Evolutionary conservation across 2,797 vertebrate genomes (phyloP), one percentile per base, ranked within the genome.

Genomic region (Pagetopsis macropterus): DNA sequence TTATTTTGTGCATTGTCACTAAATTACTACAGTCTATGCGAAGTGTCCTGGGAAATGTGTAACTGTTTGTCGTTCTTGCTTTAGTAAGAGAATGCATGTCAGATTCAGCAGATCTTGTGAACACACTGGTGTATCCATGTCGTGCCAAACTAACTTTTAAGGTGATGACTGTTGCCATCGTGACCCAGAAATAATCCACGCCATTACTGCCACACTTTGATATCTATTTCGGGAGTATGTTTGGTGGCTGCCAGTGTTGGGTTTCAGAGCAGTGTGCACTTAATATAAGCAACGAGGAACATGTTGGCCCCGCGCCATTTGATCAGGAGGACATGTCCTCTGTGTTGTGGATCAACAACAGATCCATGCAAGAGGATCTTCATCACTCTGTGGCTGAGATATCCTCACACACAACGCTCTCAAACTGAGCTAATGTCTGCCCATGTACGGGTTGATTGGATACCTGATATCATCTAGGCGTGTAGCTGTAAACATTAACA

Each of bases 141-240:
- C 3, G 0, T 4, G 33, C 12, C 14, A 43, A 68, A 65, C 40
- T 5, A 0, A 14, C 66, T 55, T 65, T 46, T 62, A 3, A 68
- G 65, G 65, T 56, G 58, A 52, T 55, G 43, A 65, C 27, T 19
- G 49, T 61, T 62, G 31, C 55, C 17, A 44, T 16, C 27, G 65
- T 63, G 15, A 58, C n/a, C 31, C 37, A 5, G 72, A 62, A 76
- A 78, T 78, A 81, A 70, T 57, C 41, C 19, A 37, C 17, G 16
- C 60, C 55, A 45, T 70, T 43, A 23, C 67, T 27, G 52, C 66
- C 33, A 21, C 48, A 52, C 72, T 62, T 57, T 67, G 33, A 78
- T 75, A 40, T 75, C 63, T 83, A 76, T 80, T 78, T 81, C 65
- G 23, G 64, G 67, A 31, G 11, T 48, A 55, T 60, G 51, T 84